These are phyloP conservation scores for Hipparchia semele DNA, from an alignment of 2,888 invertebrate genomes.

Conservation along the genomic window DNA sequence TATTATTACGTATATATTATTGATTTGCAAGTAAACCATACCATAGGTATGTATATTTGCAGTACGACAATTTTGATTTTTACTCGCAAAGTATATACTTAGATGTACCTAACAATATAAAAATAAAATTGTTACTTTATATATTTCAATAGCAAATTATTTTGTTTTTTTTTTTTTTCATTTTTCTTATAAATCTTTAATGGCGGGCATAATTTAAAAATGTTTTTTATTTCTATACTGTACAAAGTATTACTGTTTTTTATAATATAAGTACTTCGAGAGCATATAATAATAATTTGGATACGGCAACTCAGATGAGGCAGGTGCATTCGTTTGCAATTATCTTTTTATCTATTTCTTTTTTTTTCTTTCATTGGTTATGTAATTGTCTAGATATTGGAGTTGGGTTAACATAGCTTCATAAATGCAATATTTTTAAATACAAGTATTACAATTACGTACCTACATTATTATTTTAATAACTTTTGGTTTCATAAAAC, in stretches of 20 bases:
- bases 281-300: too few species aligned
- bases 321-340: too few species aligned
- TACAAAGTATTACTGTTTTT: too few species aligned
- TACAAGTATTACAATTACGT: too few species aligned
- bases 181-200: too few species aligned
- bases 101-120: not conserved
- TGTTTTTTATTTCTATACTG: not conserved
- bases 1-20: not conserved
- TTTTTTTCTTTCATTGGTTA: too few species aligned
- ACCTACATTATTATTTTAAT: not conserved
- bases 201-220: not conserved
- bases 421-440: too few species aligned
- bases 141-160: not conserved
- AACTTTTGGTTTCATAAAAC: not conserved
- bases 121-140: not conserved
- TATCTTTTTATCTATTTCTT: too few species aligned
- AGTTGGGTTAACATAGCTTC: too few species aligned
- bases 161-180: not conserved
- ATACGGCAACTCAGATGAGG: too few species aligned
- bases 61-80: not conserved
- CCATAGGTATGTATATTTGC: constrained; percentile 29
- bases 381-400: too few species aligned
- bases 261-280: too few species aligned
- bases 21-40: constrained; percentile 17
- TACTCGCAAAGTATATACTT: not conserved